phyloP scores from a whole-genome alignment of 2,797 vertebrate species.

The Brachyrhaphis roseni region DNA sequence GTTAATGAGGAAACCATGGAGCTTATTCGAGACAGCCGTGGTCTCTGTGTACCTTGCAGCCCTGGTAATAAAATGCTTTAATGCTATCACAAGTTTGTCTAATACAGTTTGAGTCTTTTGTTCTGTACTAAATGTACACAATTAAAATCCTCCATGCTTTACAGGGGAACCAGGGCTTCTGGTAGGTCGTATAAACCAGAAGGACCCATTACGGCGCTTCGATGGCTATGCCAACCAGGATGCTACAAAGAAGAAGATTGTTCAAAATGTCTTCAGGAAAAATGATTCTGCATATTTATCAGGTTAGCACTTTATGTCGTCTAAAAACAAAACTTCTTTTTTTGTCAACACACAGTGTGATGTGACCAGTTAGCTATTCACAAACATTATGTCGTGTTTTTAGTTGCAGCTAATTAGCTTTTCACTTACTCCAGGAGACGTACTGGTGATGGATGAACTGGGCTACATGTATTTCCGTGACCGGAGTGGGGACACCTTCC shows the following conservation, averaged over 20 bases:
- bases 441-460: slow-evolving; percentile 92
- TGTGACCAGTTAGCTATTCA: not conserved
- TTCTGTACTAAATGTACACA: not conserved
- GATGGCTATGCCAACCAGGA: slow-evolving; percentile 90
- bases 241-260: slow-evolving; percentile 90
- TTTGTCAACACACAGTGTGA: not conserved
- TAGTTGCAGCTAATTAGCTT: not conserved
- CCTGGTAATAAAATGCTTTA: slow-evolving; percentile 79
- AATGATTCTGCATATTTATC: slow-evolving; percentile 92
- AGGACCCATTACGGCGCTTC: slow-evolving; percentile 89
- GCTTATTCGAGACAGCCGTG: slow-evolving; percentile 82
- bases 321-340: not conserved
- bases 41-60: slow-evolving; percentile 87
- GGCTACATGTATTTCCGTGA: slow-evolving; percentile 95
- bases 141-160: slow-evolving; percentile 8
- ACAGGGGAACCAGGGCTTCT: slow-evolving; percentile 89
- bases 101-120: not conserved
- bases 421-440: slow-evolving; percentile 79
- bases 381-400: not conserved
- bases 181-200: slow-evolving; percentile 89
- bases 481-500: slow-evolving; percentile 91
- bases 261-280: slow-evolving; percentile 85
- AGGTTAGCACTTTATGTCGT: slow-evolving; percentile 68
- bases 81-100: not conserved
- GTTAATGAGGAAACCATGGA: slow-evolving; percentile 91